A percentile compares a stretch with the other conserved stretches of the same genome.
phyloP scores from a whole-genome alignment of 2,888 invertebrate species.

The Drosophila subquinaria region DNA sequence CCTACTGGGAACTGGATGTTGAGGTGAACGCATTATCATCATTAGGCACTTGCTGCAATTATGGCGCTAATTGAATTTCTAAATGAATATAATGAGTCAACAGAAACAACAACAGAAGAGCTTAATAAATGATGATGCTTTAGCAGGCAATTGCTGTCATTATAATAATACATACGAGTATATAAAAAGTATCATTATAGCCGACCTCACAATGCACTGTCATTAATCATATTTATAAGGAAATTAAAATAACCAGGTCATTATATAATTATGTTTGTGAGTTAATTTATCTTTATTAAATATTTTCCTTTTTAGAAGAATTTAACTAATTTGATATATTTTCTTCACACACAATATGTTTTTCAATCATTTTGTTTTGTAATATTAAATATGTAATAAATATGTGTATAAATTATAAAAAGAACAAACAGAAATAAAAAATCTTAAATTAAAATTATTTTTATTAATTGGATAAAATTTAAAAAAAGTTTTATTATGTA shows the following conservation, averaged over 20 bases:
- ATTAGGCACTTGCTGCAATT: slow-evolving; percentile 74
- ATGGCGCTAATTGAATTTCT: slow-evolving; percentile 75
- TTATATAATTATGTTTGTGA: too few species aligned
- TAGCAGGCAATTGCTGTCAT: slow-evolving; percentile 16
- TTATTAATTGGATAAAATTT: too few species aligned
- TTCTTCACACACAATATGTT: too few species aligned
- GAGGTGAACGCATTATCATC: slow-evolving; percentile 72
- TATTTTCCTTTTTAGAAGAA: too few species aligned
- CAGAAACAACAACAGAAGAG: slow-evolving; percentile 44
- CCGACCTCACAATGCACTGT: slow-evolving; percentile 8
- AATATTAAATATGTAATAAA: too few species aligned
- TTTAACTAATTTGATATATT: too few species aligned
- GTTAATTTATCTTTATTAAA: too few species aligned
- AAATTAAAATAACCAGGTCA: background rate
- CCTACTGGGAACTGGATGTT: slow-evolving; percentile 8
- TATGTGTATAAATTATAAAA: too few species aligned
- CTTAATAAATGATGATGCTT: slow-evolving; percentile 45
- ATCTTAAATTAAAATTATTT: too few species aligned
- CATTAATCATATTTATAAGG: background rate
- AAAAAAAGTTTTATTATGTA: too few species aligned
- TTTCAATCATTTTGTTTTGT: too few species aligned
- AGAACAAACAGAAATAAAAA: too few species aligned
- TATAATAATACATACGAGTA: slow-evolving; percentile 9
- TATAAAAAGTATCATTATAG: background rate
- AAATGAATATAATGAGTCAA: slow-evolving; percentile 74